A percentile compares a stretch with the other conserved stretches of the same genome.
These are phyloP conservation scores for Macroglossus sobrinus DNA, from an alignment of 2,113 vertebrate species.

Conservation along the genomic window DNA sequence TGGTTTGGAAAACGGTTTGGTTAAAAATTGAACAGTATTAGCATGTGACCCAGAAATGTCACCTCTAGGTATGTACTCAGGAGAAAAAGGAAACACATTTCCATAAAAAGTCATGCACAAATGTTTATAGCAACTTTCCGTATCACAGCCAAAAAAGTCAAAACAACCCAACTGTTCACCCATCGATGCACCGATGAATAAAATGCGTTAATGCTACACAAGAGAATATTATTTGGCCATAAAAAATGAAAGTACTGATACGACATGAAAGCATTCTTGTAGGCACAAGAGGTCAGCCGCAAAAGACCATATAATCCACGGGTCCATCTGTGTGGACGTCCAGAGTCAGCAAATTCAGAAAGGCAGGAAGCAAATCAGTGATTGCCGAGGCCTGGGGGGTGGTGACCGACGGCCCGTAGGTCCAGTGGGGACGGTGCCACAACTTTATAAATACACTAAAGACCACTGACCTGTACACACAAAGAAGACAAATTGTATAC, in stretches of 20 bases:
- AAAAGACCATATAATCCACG: fast-evolving
- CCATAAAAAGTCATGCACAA: not conserved
- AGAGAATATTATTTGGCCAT: not conserved
- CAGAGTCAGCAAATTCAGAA: not conserved
- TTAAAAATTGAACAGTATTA: not conserved
- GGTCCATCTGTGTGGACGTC: fast-evolving
- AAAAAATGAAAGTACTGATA: too few species aligned
- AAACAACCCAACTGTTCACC: not conserved
- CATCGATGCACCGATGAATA: not conserved
- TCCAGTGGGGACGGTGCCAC: not conserved
- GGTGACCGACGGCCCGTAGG: fast-evolving
- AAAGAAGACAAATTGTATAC: not conserved
- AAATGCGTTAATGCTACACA: not conserved
- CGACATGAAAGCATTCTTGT: not conserved
- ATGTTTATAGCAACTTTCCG: not conserved
- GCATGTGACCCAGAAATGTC: not conserved
- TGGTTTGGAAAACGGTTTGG: not conserved
- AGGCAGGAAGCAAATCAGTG: not conserved
- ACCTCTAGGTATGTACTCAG: too few species aligned
- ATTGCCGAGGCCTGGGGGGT: not conserved
- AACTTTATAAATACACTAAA: not conserved
- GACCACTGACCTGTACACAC: not conserved
- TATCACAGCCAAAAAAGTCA: not conserved
- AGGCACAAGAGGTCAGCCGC: not conserved
- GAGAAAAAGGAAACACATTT: not conserved